These are phyloP conservation scores for Rhipidura dahli DNA, from an alignment of 2,113 vertebrate genomes.

Conservation along the genomic window DNA sequence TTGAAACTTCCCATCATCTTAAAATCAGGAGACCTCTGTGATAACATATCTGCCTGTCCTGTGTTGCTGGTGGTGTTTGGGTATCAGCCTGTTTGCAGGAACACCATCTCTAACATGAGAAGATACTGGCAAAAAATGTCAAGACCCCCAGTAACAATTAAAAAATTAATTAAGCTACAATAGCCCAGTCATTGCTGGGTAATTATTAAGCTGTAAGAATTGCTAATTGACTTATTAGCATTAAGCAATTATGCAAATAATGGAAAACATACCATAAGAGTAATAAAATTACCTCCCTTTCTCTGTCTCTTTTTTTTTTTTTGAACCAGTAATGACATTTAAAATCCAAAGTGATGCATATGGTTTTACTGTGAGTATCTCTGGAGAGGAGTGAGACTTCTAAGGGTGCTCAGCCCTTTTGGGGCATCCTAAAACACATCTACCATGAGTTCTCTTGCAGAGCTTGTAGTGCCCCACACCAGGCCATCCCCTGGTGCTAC, in stretches of 20 bases:
- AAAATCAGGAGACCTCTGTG: not conserved
- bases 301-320: not conserved
- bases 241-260: conserved; percentile 72
- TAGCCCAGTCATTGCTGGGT: conserved; percentile 40
- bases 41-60: not conserved
- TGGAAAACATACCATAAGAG: conserved; percentile 54
- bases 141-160: conserved; percentile 64
- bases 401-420: not conserved
- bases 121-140: conserved; percentile 3
- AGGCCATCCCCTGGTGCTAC: not conserved
- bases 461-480: not conserved
- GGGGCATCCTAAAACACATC: not conserved
- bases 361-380: not conserved
- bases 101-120: not conserved
- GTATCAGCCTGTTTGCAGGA: not conserved
- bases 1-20: not conserved
- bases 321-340: conserved; percentile 4
- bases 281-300: conserved; percentile 36
- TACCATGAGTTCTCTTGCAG: not conserved
- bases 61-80: not conserved
- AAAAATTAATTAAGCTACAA: conserved; percentile 68
- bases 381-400: not conserved
- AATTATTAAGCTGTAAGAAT: conserved; percentile 70
- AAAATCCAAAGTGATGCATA: not conserved
- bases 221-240: conserved; percentile 70